phyloP scores from a whole-genome alignment of 2,113 vertebrate species.

The Sorex fumeus region DNA sequence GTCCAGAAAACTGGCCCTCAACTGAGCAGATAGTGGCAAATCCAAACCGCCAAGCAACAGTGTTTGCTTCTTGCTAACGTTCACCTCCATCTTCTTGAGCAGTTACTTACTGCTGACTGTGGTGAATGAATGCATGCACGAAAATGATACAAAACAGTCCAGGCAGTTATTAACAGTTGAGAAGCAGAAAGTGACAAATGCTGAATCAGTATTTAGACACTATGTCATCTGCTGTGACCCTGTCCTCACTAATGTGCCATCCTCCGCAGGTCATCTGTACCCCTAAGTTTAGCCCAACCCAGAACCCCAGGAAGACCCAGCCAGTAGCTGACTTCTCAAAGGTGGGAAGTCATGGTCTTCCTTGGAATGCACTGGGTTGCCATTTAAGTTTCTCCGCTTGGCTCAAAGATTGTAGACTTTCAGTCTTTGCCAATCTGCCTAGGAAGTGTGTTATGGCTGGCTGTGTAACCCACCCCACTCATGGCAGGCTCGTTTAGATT shows the following conservation, averaged over 20 bases:
- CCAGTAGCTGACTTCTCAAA: not conserved
- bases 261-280: not conserved
- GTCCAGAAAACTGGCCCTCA: conserved; percentile 37
- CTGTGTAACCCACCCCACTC: not conserved
- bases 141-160: conserved; percentile 5
- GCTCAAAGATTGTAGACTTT: not conserved
- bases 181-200: conserved; percentile 10
- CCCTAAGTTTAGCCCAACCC: not conserved
- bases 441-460: not conserved
- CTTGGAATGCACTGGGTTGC: conserved; percentile 28
- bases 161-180: conserved; percentile 30
- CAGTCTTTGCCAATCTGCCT: not conserved
- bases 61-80: conserved; percentile 14
- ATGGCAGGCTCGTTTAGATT: not conserved
- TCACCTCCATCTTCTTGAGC: conserved; percentile 34
- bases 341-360: not conserved
- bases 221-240: conserved; percentile 18
- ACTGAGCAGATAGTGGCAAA: not conserved
- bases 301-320: not conserved
- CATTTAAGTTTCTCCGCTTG: not conserved
- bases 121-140: not conserved
- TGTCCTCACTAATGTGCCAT: not conserved
- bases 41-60: not conserved
- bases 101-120: conserved; percentile 19
- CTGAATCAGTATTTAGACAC: not conserved